Evolutionary conservation across 1,140 invertebrate genomes (phyloP), one percentile per base, ranked within the genome.

Genomic region (Drosophila sp.): DNA sequence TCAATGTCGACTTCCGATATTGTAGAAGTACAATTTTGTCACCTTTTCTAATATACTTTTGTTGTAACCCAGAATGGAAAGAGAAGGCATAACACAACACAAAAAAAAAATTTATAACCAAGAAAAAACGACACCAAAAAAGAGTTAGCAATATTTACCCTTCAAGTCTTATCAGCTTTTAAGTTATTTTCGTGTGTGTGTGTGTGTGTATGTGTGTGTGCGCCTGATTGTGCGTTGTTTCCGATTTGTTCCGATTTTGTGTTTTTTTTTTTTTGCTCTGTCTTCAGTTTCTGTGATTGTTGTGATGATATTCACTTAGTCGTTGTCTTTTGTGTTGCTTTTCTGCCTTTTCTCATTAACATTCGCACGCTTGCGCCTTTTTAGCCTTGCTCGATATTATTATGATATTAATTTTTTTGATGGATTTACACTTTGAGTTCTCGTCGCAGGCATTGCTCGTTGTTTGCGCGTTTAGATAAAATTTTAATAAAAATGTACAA

Each of bases 61-160:
- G 32, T 2, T 35, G 17, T 35, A 10, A 58, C 17, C 1, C 44
- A 50, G 23, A 50, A 35, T 32, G 11, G 23, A 32, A 4, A 11
- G 55, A 57, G 55, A 57, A 54, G 23, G 50, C 25, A 29, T 23
- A 55, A 10, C 10, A 11, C 33, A 35, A 35, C 33, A 35, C 47
- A 27, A 8, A 54, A 54, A 57, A 33, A 30, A 33, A 57, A 30
- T 23, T 17, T 23, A 7, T 25, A 50, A 32, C 29, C 54, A 32
- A 56, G n/a, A 35, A 58, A 35, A 58, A 35, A 27, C 25, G 23
- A 50, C 44, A 50, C 23, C 44, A 50, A 32, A 30, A 62, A 74
- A 75, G 72, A 75, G 65, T 76, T 76, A 56, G 71, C 73, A 41
- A 54, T 58, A 74, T 75, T 76, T 76, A 76, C 73, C 72, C 73